A percentile compares a stretch with the other conserved stretches of the same genome.
Conservation (phyloP, 1,140 invertebrate genomes). For the Mercenaria mercenaria region DNA sequence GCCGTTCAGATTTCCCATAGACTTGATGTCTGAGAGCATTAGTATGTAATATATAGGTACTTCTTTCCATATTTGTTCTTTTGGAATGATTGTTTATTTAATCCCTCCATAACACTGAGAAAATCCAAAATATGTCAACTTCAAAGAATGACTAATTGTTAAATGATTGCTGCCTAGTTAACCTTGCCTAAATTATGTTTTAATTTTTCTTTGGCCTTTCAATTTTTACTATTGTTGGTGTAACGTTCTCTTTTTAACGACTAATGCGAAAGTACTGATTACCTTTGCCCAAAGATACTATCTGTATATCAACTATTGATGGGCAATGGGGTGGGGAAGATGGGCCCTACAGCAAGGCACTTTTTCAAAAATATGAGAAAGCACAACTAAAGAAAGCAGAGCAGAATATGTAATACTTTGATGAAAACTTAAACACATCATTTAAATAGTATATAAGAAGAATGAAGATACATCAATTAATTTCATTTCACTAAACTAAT, state of each 20-base stretch:
- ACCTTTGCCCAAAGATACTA: too few relatives aligned
- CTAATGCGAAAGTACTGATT: neutral
- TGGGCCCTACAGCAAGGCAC: too few relatives aligned
- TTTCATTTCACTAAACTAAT: too few relatives aligned
- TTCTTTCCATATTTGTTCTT: neutral
- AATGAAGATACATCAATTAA: too few relatives aligned
- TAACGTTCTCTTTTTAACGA: neutral
- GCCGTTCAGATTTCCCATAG: neutral
- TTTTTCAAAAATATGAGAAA: too few relatives aligned
- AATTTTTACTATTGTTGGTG: neutral
- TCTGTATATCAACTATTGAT: too few relatives aligned
- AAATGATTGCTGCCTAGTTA: neutral
- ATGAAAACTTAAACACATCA: too few relatives aligned
- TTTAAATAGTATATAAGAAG: too few relatives aligned
- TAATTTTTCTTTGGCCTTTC: neutral
- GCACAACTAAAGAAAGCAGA: too few relatives aligned
- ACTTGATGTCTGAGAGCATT: neutral
- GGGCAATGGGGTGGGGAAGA: too few relatives aligned
- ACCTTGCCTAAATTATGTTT: slow-evolving; percentile 1
- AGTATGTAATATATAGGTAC: neutral
- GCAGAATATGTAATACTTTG: too few relatives aligned
- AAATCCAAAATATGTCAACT: neutral
- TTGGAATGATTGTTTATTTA: neutral
- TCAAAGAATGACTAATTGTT: slow-evolving; percentile 12
- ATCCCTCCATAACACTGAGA: neutral